Base-by-base conservation (phyloP, 2,113 vertebrate genomes). In the Lycaon pictus region DNA sequence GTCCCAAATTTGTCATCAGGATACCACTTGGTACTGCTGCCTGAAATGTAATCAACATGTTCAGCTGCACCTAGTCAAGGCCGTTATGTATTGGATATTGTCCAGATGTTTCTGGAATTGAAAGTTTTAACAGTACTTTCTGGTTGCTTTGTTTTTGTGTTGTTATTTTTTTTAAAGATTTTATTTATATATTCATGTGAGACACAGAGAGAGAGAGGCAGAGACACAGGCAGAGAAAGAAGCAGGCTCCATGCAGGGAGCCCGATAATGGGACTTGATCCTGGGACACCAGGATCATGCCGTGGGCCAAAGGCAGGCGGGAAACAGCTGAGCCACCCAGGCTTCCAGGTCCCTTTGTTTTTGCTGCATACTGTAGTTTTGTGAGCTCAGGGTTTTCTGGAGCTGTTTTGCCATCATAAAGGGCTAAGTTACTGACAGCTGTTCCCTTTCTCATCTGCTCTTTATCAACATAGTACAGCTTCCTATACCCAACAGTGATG, bases 401-500 rank as follows among this genome's bases (percentile, higher is more conserved):
- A 55, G 25, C 60, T 23, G 80, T 72, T 88, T 91, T 93, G n/a
- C 48, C 13, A 13, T 87, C 91, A 95, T 63, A 51, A 48, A 72
- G 51, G 76, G 9, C 43, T 22, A 8, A 22, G 8, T 91, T 80
- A 95, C 86, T 2, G 60, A 53, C 63, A 80, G 37, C 55, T 11
- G 13, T 96, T 58, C 37, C 43, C 29, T 79, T 51, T 67, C 19
- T 79, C 69, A 32, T 81, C 43, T 56, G 27, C 58, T 82, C 35
- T 96, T 92, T 77, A 92, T 95, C 92, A 71, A 60, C 71, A 88
- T 60, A 62, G 16, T 29, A 60, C 81, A 32, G 48, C 87, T 97
- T 87, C 69, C 90, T 92, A 27, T 81, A 15, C 12, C 62, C 37
- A 11, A 95, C 55, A 88, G 62, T 90, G 72, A 55, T 35, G 55